These are phyloP conservation scores for Zygogramma bicolorata DNA, from an alignment of 2,888 invertebrate genomes.

Conservation along the genomic window DNA sequence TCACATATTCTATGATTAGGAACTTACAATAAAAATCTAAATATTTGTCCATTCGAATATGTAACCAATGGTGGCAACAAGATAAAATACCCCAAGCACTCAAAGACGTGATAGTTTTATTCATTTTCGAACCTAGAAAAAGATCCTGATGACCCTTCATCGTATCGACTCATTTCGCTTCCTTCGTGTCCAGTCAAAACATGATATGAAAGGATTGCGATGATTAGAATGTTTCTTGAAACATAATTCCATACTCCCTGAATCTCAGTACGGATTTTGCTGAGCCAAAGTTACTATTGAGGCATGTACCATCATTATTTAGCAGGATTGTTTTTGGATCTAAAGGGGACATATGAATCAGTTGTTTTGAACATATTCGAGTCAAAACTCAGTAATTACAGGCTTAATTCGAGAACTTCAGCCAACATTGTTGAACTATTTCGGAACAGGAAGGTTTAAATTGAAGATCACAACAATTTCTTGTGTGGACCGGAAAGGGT, in stretches of 20 bases:
- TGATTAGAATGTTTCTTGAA: not conserved
- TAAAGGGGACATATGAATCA: not conserved
- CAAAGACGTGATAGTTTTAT: no score
- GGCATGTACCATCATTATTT: not conserved
- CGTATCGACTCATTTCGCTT: conserved; percentile 2
- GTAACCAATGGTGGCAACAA: conserved; percentile 3
- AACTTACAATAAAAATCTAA: not conserved
- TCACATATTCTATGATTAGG: not conserved
- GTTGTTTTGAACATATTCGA: conserved; percentile 4
- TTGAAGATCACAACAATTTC: no score
- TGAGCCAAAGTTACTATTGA: not conserved
- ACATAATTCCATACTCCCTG: not conserved
- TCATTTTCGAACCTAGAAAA: not conserved
- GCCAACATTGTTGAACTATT: no score
- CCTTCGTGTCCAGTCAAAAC: not conserved
- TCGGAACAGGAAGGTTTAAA: no score
- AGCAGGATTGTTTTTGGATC: not conserved
- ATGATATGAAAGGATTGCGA: not conserved
- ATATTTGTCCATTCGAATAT: not conserved
- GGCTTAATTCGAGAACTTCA: no score
- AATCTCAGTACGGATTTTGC: not conserved
- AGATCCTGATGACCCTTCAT: not conserved
- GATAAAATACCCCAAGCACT: no score
- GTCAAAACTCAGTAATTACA: no score
- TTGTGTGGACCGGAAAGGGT: no score